These are phyloP conservation scores for Emmelina monodactyla DNA, from an alignment of 2,888 invertebrate genomes.

Conservation along the genomic window DNA sequence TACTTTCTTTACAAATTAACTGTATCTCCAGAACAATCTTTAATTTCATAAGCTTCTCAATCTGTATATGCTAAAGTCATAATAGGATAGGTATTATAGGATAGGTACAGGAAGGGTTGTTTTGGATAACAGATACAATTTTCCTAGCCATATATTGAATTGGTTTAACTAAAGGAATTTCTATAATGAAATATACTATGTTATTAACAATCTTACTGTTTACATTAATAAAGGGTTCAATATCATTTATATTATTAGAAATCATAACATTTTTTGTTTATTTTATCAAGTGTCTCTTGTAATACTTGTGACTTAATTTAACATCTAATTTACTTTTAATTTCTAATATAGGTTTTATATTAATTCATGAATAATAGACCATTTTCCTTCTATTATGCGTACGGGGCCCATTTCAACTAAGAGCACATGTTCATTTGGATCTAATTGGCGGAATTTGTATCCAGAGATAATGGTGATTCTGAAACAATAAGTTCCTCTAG, in stretches of 20 bases:
- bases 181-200: conserved; percentile 7
- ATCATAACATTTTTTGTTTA: conserved; percentile 6
- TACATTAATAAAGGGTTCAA: conserved; percentile 4
- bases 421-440: conserved; percentile 7
- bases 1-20: conserved; percentile 2
- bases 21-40: no score
- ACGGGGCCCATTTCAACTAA: conserved; percentile 5
- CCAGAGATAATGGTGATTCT: conserved; percentile 6
- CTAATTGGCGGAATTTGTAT: conserved; percentile 8
- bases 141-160: conserved; percentile 8
- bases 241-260: conserved; percentile 7
- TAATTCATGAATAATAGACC: conserved; percentile 6
- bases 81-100: conserved; percentile 7
- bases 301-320: conserved; percentile 7
- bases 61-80: conserved; percentile 5
- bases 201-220: no score
- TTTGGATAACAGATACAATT: conserved; percentile 11
- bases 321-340: background rate
- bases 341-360: conserved; percentile 1
- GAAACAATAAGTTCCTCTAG: conserved; percentile 13
- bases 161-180: conserved; percentile 10
- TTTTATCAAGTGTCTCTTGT: conserved; percentile 4
- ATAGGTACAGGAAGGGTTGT: conserved; percentile 8
- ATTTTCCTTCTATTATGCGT: conserved; percentile 5
- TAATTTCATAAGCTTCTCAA: conserved; percentile 3